Evolutionary conservation across 2,797 vertebrate genomes (phyloP).

Genomic region (Urocyon cinereoargenteus): DNA sequence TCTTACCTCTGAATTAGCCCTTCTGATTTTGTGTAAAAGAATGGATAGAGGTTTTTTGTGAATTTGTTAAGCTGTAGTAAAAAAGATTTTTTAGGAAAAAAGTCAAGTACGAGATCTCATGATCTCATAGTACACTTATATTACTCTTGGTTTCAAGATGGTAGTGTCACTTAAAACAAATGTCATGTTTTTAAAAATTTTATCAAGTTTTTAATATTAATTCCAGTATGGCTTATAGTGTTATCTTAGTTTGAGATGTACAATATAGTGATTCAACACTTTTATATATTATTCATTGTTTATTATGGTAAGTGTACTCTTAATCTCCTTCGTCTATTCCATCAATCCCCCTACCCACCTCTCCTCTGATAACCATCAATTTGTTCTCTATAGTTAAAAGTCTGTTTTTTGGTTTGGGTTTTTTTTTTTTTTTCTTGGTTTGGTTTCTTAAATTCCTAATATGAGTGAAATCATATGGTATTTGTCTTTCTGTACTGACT

Average conservation of each 20-base stretch:
- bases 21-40: background rate
- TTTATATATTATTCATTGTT: background rate
- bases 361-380: background rate
- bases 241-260: background rate
- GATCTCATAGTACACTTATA: background rate
- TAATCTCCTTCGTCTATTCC: background rate
- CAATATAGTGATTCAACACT: background rate
- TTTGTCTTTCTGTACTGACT: background rate
- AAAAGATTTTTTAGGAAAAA: background rate
- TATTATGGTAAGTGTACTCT: background rate
- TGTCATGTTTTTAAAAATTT: background rate
- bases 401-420: background rate
- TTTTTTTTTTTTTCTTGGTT: background rate
- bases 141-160: slow-evolving; percentile 10
- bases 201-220: background rate
- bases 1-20: background rate
- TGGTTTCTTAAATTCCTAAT: background rate
- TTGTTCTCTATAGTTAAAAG: background rate
- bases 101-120: background rate
- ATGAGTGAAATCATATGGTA: background rate
- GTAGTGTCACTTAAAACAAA: slow-evolving; percentile 5
- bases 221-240: background rate
- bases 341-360: background rate
- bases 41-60: background rate
- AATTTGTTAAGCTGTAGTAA: background rate